Evolutionary conservation across 2,113 vertebrate species (phyloP).

Genomic region (Pterocles gutturalis): DNA sequence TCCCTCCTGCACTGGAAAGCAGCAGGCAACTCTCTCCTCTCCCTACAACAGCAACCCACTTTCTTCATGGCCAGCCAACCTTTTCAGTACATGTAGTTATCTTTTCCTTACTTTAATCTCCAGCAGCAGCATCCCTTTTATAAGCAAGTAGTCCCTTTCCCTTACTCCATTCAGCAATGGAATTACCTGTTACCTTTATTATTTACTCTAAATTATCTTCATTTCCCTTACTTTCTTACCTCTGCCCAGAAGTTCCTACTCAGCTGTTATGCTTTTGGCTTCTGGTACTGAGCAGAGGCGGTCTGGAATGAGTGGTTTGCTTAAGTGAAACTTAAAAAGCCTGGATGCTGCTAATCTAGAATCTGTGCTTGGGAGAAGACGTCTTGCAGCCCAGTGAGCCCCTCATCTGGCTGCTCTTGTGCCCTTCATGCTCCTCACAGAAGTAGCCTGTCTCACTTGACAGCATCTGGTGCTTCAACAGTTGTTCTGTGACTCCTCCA

Average conservation of each 20-base stretch:
- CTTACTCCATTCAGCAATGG: background rate
- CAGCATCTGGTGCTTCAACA: background rate
- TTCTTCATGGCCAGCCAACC: background rate
- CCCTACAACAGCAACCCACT: background rate
- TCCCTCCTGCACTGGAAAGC: background rate
- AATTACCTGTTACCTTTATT: background rate
- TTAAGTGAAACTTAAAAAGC: background rate
- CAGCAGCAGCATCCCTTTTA: background rate
- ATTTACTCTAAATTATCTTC: background rate
- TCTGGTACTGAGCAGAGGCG: background rate
- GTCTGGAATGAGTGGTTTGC: background rate
- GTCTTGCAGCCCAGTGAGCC: background rate
- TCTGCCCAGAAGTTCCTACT: background rate
- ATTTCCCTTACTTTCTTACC: background rate
- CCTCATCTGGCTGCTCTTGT: background rate
- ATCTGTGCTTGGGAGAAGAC: background rate
- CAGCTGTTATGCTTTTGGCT: background rate
- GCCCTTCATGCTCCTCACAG: background rate
- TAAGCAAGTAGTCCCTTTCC: background rate
- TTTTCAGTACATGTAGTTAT: background rate
- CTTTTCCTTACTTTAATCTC: background rate
- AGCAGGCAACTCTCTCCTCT: background rate
- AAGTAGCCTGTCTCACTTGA: accelerated
- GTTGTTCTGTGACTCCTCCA: background rate
- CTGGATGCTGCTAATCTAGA: background rate